Evolutionary conservation across 2,888 invertebrate genomes (phyloP), one percentile per base, ranked within the genome.

Genomic region (Athalia circularis): DNA sequence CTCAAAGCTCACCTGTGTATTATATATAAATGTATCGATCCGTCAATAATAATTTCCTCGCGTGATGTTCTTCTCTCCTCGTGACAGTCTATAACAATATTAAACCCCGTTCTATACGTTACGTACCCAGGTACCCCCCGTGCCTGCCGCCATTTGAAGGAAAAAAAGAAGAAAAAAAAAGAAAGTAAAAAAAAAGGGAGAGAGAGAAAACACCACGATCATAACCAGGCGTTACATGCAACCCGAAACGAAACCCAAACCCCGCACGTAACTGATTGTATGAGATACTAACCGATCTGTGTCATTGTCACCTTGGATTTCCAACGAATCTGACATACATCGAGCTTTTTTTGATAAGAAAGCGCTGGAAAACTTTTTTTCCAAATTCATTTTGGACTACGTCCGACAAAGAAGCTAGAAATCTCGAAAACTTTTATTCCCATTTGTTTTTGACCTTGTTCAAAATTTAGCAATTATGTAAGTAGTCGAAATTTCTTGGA

Each of bases 11-110:
- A 62, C 15, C 29, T 13, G 7, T 8, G 47, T 47, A 8, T 52
- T 13, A 15, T 50, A 11, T 43, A 47, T 3, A 52, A 47, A 15
- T 9, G 11, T 70, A 70, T 72, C 47, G 72, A 72, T 72, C 72
- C 47, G 59, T 57, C 13, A 59, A 59, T 72, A 72, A 72, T 72
- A 72, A 72, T 72, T 72, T 45, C 57, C 59, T 72, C 72, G 72
- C 72, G 72, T 72, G 72, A 29, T 29, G 29, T 29, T 29, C 29
- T 29, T 29, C 29, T 59, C 59, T 45, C 52, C 6, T 45, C n/a
- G 72, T 11, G 68, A 54, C 68, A 52, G 52, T 68, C 29, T 68
- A 68, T 48, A 13, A 65, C 65, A 48, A 48, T 9, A 43, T 68
- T 52, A 59, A 11, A 45, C 47, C 72, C 57, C 59, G 29, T 29